These are phyloP conservation scores for Oncorhynchus gorbuscha DNA, from an alignment of 2,113 vertebrate genomes.

Conservation along the genomic window DNA sequence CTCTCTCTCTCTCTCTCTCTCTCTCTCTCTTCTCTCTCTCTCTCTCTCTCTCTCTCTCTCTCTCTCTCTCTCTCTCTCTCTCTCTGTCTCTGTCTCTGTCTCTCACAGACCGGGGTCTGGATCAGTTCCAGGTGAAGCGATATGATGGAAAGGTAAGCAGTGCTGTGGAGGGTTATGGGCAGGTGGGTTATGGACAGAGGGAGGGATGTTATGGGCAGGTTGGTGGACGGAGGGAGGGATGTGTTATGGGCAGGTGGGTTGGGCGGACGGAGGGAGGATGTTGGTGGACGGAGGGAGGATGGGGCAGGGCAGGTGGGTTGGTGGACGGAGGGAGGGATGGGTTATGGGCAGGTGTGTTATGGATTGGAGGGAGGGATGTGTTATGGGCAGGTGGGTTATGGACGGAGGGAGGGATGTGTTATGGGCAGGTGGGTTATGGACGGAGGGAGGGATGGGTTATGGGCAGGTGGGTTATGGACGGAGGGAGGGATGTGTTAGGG, in stretches of 20 bases:
- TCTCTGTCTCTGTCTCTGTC: conserved; percentile 11
- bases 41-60: too few species aligned
- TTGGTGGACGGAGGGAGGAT: too few species aligned
- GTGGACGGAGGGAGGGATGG: too few species aligned
- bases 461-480: conserved; percentile 80
- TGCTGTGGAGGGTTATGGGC: too few species aligned
- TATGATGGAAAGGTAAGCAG: conserved; percentile 96
- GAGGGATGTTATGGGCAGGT: too few species aligned
- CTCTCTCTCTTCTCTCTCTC: neutral
- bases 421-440: conserved; percentile 5
- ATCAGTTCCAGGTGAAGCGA: conserved; percentile 94
- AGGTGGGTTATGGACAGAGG: too few species aligned
- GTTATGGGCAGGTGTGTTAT: conserved; percentile 11
- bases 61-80: neutral
- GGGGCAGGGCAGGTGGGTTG: too few species aligned
- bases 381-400: conserved; percentile 65
- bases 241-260: too few species aligned
- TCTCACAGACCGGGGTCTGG: conserved; percentile 87
- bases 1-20: neutral
- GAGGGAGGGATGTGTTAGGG: conserved; percentile 65
- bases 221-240: too few species aligned
- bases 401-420: conserved; percentile 84
- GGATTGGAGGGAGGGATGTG: too few species aligned
- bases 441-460: too few species aligned
- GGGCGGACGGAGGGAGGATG: too few species aligned